Evolutionary conservation across 2,113 vertebrate genomes (phyloP).

Genomic region (Pongo abelii): DNA sequence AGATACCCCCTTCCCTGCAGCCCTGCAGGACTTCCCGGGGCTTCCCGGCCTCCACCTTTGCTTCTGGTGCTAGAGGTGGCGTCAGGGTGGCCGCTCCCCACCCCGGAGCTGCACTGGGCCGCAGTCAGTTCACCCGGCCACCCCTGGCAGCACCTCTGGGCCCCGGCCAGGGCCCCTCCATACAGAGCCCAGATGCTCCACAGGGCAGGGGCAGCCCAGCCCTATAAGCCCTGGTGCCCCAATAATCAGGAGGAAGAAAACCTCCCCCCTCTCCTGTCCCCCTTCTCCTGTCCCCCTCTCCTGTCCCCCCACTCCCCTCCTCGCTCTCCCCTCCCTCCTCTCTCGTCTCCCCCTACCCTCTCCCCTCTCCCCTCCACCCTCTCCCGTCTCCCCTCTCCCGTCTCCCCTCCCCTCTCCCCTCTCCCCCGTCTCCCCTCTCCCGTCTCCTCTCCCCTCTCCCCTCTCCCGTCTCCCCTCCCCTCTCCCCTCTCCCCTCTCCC

Average conservation of each 20-base stretch:
- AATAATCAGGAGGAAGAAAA: background rate
- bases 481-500: too few relatives aligned
- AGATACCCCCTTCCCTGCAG: background rate
- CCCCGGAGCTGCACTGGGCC: background rate
- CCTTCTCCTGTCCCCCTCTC: too few relatives aligned
- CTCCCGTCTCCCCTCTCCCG: accelerated
- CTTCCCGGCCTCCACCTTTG: background rate
- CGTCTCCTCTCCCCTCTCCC: accelerated
- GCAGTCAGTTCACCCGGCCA: background rate
- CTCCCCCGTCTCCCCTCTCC: accelerated
- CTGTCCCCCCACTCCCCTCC: too few relatives aligned
- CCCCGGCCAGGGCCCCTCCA: background rate
- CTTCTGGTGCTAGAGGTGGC: background rate
- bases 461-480: accelerated
- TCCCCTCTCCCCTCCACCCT: accelerated
- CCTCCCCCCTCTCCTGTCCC: too few relatives aligned
- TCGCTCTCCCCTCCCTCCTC: accelerated
- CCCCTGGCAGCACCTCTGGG: background rate
- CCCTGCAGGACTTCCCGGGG: background rate
- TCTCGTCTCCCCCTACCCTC: too few relatives aligned
- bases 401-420: too few relatives aligned
- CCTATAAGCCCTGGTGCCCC: too few relatives aligned
- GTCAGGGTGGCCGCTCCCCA: background rate
- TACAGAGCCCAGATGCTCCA: background rate
- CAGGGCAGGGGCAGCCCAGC: background rate